These are phyloP conservation scores for Podarcis lilfordi DNA, from an alignment of 2,797 vertebrate genomes.

Conservation along the genomic window DNA sequence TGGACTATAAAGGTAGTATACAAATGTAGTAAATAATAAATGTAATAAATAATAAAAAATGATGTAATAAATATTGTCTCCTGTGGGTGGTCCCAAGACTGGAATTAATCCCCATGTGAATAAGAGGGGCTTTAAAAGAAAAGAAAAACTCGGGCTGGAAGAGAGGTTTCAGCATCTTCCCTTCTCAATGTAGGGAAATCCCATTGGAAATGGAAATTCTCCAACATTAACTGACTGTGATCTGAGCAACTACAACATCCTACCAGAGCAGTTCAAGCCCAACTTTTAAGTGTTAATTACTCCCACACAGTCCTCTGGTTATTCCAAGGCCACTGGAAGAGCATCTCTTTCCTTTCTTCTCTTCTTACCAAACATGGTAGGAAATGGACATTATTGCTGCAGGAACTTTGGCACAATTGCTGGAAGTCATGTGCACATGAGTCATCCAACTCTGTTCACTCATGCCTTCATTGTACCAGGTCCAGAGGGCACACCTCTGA, in stretches of 20 bases:
- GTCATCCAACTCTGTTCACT: background rate
- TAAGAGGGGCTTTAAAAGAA: background rate
- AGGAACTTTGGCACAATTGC: background rate
- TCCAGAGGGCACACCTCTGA: background rate
- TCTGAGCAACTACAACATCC: background rate
- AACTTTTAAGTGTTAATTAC: background rate
- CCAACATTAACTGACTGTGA: background rate
- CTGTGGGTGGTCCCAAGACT: background rate
- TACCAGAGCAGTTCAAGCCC: background rate
- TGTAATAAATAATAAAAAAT: too few species aligned
- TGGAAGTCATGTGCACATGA: background rate
- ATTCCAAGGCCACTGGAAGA: background rate
- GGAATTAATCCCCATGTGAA: background rate
- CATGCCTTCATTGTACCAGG: background rate
- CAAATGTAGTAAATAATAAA: too few species aligned
- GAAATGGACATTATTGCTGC: background rate
- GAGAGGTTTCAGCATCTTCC: background rate
- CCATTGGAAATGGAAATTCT: background rate
- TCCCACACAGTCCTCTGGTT: background rate
- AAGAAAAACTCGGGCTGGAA: too few species aligned
- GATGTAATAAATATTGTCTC: background rate
- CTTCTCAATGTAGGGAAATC: background rate
- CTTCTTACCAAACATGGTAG: too few species aligned
- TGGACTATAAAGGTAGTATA: too few species aligned
- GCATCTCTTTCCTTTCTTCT: background rate